Base-by-base conservation (phyloP, 2,113 vertebrate genomes). In the Propithecus coquereli region DNA sequence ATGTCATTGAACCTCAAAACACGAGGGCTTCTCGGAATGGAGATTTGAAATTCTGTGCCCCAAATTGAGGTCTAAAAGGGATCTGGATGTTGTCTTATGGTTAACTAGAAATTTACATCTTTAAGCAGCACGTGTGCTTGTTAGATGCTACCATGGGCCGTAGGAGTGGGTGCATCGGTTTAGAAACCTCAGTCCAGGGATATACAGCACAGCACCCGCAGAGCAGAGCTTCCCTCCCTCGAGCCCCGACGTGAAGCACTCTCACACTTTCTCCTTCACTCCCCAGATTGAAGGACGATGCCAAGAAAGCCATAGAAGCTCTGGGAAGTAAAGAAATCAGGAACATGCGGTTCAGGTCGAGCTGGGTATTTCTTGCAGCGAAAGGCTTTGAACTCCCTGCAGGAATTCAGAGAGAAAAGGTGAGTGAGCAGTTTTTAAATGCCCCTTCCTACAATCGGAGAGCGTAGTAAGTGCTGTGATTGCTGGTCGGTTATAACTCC, bases 361-460 rank as follows among this genome's bases (percentile, higher is more conserved):
- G 97, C 90, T 99, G 98, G 99, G 98, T 97, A 23, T 99, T 99
- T 87, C 88, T 99, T n/a, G 91, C 96, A 68, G 96, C 98, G 22
- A 99, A 98, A 97, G 98, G 98, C 87, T 97, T 98, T 88, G 71
- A 97, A 12, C 94, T 99, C 13, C 99, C 99, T 25, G 77, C 97
- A 17, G 5, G 95, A 6, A 96, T 98, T 4, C 63, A 98, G 85
- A 98, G 92, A 94, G 98, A 99, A 97, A 99, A 98, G 98, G 99
- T 99, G 94, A 93, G 99, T 99, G 94, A 92, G 93, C 25, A 27
- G 5, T 3, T 85, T 61, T 61, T 11, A 43, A 68, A 66, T 10
- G 32, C 17, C 77, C 5, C 23, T 82, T 76, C 61, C 52, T 54
- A 43, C 34, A 27, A 40, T 11, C 4, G 63, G 70, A 37, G 20